Conservation (phyloP, 2,888 invertebrate species). For the Caradrina kadenii region DNA sequence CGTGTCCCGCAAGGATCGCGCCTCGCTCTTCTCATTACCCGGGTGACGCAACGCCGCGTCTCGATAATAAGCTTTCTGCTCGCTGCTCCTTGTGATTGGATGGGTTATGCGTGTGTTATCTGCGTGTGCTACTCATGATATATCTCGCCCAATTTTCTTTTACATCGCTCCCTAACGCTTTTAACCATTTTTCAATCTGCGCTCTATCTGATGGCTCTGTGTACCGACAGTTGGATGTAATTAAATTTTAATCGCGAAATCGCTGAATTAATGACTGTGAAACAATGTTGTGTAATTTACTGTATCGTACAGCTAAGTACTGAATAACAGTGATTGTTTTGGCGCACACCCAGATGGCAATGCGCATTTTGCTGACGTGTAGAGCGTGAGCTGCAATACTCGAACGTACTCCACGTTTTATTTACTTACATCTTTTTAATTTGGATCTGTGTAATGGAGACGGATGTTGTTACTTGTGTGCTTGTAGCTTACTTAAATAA, state of each 20-base stretch:
- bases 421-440: conserved; percentile 55
- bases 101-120: conserved; percentile 89
- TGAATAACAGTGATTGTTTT: conserved; percentile 89
- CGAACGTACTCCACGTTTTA: conserved; percentile 57
- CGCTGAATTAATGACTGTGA: conserved; percentile 68
- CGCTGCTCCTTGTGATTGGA: conserved; percentile 86
- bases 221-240: conserved; percentile 61
- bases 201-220: conserved; percentile 66
- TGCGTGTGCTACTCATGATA: conserved; percentile 81
- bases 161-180: conserved; percentile 77
- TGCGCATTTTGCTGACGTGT: conserved; percentile 82
- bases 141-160: conserved; percentile 86
- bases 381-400: conserved; percentile 68
- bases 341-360: conserved; percentile 87
- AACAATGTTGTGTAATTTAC: conserved; percentile 73
- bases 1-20: conserved; percentile 55
- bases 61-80: conserved; percentile 88
- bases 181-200: conserved; percentile 73
- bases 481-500: conserved; percentile 39
- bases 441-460: conserved; percentile 34
- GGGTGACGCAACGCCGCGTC: conserved; percentile 81
- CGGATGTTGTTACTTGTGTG: conserved; percentile 15
- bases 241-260: conserved; percentile 69
- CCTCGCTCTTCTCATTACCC: conserved; percentile 79
- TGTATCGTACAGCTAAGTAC: conserved; percentile 80